Evolutionary conservation across 2,113 vertebrate species (phyloP).

Genomic region (Semnornis frantzii): DNA sequence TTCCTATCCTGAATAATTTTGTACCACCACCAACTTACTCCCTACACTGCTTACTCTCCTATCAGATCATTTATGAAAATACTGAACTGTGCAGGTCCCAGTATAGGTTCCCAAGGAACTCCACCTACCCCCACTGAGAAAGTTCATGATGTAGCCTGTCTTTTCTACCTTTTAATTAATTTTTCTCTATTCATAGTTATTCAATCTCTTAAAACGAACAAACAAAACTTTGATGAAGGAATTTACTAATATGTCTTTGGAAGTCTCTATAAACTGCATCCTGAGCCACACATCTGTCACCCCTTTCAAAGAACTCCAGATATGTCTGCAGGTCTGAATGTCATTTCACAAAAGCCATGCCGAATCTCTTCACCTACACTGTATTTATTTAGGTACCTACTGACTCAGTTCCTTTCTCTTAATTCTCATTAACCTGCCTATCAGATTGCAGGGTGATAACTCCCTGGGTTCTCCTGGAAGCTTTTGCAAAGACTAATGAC

Average conservation of each 20-base stretch:
- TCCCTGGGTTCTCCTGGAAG: neutral
- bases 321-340: neutral
- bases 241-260: neutral
- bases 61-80: neutral
- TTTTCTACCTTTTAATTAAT: neutral
- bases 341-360: neutral
- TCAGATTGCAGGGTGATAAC: neutral
- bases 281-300: rapidly evolving
- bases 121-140: neutral
- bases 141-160: neutral
- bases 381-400: neutral
- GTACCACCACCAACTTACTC: neutral
- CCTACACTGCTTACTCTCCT: neutral
- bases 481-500: neutral
- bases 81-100: neutral
- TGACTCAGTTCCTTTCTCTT: neutral
- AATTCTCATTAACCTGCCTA: neutral
- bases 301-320: neutral
- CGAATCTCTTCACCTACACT: neutral
- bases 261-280: neutral
- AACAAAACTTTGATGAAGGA: neutral
- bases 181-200: neutral
- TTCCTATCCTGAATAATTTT: neutral
- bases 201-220: rapidly evolving
- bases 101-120: neutral